These are phyloP conservation scores for Brachionus rubens DNA, from an alignment of 1,140 invertebrate genomes.

Conservation along the genomic window DNA sequence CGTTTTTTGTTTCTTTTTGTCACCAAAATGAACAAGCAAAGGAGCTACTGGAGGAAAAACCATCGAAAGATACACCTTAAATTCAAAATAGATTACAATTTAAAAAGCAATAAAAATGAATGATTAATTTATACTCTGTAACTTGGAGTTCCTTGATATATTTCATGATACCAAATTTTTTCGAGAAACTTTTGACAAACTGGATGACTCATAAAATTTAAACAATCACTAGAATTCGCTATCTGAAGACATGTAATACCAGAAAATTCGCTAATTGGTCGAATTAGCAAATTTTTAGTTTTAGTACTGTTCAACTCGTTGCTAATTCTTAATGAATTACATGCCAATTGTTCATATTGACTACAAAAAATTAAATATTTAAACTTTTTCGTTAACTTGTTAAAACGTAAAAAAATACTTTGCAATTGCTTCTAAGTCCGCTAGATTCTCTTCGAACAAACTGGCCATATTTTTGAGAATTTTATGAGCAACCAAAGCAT, in stretches of 20 bases:
- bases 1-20: neutral
- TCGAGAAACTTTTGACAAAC: conserved; percentile 38
- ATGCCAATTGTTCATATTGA: conserved; percentile 26
- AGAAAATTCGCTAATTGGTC: neutral
- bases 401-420: neutral
- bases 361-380: neutral
- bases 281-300: conserved; percentile 6
- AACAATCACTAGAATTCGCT: neutral
- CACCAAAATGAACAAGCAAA: neutral
- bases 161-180: conserved; percentile 46
- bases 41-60: neutral
- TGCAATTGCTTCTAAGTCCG: neutral
- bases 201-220: conserved; percentile 30
- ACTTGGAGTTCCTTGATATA: neutral
- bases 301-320: conserved; percentile 5
- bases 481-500: conserved; percentile 5
- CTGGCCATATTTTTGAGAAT: conserved; percentile 20
- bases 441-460: neutral
- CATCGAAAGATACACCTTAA: conserved; percentile 21
- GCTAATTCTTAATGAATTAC: neutral
- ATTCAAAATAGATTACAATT: neutral
- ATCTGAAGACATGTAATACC: conserved; percentile 6
- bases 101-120: neutral
- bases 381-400: neutral
- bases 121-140: conserved; percentile 8